Evolutionary conservation across 2,888 invertebrate genomes (phyloP).

Genomic region (Muscina levida): DNA sequence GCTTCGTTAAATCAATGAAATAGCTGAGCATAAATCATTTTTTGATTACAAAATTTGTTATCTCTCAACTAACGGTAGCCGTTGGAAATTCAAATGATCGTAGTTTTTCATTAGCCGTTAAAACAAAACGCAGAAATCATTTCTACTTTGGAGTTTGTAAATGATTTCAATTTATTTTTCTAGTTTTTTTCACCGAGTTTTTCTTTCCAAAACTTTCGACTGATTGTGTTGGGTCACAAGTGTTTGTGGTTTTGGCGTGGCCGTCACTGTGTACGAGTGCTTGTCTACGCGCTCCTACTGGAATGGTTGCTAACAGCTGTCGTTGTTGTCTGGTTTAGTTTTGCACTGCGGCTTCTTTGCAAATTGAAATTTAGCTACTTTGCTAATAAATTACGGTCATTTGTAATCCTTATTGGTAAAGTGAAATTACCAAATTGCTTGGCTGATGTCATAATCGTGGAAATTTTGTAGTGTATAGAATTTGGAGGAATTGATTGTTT

Average conservation of each 20-base stretch:
- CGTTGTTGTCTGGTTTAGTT: background rate
- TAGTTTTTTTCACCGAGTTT: no score
- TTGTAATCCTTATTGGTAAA: no score
- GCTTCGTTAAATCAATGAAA: background rate
- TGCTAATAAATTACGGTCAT: background rate
- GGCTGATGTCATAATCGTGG: no score
- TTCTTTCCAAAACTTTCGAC: no score
- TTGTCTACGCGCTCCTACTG: background rate
- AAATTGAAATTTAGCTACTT: background rate
- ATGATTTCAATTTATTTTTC: conserved; percentile 4
- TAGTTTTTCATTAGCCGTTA: background rate
- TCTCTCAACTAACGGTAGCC: conserved; percentile 4
- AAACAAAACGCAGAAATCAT: conserved; percentile 5
- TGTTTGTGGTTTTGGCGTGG: no score
- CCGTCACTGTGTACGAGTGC: no score
- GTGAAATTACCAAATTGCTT: no score
- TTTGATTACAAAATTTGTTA: conserved; percentile 13
- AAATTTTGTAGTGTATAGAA: no score
- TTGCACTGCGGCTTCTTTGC: background rate
- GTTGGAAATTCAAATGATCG: conserved; percentile 5
- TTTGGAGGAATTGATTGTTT: no score
- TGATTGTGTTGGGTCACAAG: no score
- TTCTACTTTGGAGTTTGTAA: conserved; percentile 9
- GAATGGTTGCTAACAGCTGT: background rate
- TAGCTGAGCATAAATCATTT: background rate